Conservation (phyloP, 2,113 vertebrate species). For the Xenus cinereus region DNA sequence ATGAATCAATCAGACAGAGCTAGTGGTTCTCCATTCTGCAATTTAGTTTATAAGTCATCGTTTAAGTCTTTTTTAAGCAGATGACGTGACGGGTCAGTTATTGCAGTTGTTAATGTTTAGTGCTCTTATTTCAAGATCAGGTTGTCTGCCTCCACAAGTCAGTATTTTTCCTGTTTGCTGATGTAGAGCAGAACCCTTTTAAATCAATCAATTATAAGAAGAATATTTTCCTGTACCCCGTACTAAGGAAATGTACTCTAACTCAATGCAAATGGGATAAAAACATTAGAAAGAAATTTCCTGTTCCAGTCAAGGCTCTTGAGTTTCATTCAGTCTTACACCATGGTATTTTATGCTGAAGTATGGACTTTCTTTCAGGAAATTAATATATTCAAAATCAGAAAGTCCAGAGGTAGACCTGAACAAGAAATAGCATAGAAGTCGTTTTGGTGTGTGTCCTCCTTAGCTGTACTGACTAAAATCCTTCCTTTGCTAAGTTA, state of each 20-base stretch:
- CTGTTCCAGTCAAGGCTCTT: neutral
- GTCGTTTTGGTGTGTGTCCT: accelerated
- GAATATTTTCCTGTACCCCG: neutral
- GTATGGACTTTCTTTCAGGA: neutral
- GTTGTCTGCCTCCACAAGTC: neutral
- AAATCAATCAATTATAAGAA: slow-evolving; percentile 4
- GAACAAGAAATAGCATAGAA: neutral
- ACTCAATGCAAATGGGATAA: slow-evolving; percentile 27
- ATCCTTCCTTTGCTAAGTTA: neutral
- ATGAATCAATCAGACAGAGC: neutral
- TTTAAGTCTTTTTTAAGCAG: neutral
- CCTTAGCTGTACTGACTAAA: neutral
- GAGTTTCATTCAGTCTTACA: neutral
- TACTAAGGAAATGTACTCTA: slow-evolving; percentile 19
- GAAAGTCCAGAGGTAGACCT: neutral
- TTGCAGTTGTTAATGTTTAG: neutral
- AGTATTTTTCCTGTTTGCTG: neutral
- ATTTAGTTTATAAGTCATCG: neutral
- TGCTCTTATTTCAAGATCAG: neutral
- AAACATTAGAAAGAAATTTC: slow-evolving; percentile 41
- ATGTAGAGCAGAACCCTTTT: neutral
- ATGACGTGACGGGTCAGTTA: neutral
- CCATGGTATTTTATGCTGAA: neutral
- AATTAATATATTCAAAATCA: neutral
- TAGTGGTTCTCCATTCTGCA: neutral